These are phyloP conservation scores for Pleuronectes platessa DNA, from an alignment of 2,113 vertebrate species.

Conservation along the genomic window DNA sequence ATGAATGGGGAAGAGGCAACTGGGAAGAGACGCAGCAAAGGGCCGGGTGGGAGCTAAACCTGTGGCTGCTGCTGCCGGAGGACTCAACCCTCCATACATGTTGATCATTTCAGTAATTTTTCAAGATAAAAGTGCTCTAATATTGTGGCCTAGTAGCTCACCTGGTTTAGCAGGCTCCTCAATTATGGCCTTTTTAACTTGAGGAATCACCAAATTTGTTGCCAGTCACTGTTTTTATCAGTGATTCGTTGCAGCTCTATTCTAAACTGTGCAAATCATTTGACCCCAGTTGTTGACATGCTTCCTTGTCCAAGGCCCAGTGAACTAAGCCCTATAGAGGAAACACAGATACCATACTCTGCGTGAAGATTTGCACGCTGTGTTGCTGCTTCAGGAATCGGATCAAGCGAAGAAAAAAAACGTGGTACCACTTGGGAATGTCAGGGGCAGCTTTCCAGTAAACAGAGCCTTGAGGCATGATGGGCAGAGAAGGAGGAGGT, in stretches of 20 bases:
- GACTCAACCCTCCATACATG: no score
- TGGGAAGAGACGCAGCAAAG: no score
- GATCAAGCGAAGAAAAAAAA: conserved; percentile 28
- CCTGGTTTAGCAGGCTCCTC: no score
- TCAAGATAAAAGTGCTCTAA: no score
- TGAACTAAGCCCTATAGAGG: not conserved
- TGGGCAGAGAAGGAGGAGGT: conserved; percentile 29
- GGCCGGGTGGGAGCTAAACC: no score
- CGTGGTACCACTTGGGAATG: conserved; percentile 39
- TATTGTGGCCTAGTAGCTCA: no score
- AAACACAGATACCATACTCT: conserved; percentile 9
- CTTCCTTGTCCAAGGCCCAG: not conserved
- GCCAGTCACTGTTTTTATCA: not conserved
- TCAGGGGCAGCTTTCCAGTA: conserved; percentile 47
- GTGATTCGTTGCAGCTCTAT: not conserved
- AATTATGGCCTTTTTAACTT: no score
- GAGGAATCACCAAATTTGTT: no score
- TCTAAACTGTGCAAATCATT: not conserved
- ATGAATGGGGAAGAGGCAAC: no score
- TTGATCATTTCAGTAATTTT: no score
- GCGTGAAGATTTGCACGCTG: not conserved
- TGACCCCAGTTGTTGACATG: not conserved
- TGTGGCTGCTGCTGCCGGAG: no score
- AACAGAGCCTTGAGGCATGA: conserved; percentile 44
- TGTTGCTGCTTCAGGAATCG: conserved; percentile 15